Percentiles rank a stretch among this genome's conserved stretches.
Evolutionary conservation across 2,113 vertebrate genomes (phyloP).

Genomic region (Ancistrus triradiatus): DNA sequence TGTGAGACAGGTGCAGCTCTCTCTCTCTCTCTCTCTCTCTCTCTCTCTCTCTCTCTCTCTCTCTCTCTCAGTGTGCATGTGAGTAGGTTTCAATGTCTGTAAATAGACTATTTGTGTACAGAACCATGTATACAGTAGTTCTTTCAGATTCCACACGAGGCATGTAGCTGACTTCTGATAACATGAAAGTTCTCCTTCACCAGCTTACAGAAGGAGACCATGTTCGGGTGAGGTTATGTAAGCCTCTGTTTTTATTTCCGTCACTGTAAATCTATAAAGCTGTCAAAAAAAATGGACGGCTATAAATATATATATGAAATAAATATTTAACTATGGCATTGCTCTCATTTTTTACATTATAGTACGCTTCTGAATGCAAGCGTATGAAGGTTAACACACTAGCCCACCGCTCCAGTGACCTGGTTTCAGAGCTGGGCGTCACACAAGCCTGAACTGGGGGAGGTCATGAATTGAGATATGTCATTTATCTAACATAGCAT

Average conservation of each 20-base stretch:
- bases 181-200: slow-evolving; percentile 26
- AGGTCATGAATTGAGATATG: no score
- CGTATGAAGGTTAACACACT: no score
- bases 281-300: slow-evolving; percentile 29
- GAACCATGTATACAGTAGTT: slow-evolving; percentile 42
- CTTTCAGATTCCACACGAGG: slow-evolving; percentile 37
- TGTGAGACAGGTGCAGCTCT: slow-evolving; percentile 45
- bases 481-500: no score
- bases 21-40: slow-evolving; percentile 20
- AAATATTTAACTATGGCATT: slow-evolving; percentile 47
- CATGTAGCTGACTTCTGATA: slow-evolving; percentile 38
- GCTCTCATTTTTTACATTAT: neutral
- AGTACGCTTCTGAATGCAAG: no score
- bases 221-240: slow-evolving; percentile 21
- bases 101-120: slow-evolving; percentile 40
- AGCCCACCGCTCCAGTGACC: no score
- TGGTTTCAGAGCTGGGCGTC: no score
- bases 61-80: slow-evolving; percentile 34
- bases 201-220: slow-evolving; percentile 23
- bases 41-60: neutral
- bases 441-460: no score
- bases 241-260: slow-evolving; percentile 7
- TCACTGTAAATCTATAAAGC: slow-evolving; percentile 41
- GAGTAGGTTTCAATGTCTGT: slow-evolving; percentile 34
- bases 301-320: slow-evolving; percentile 51